Base-by-base conservation (phyloP, 2,113 vertebrate species). In the Tetrax tetrax region DNA sequence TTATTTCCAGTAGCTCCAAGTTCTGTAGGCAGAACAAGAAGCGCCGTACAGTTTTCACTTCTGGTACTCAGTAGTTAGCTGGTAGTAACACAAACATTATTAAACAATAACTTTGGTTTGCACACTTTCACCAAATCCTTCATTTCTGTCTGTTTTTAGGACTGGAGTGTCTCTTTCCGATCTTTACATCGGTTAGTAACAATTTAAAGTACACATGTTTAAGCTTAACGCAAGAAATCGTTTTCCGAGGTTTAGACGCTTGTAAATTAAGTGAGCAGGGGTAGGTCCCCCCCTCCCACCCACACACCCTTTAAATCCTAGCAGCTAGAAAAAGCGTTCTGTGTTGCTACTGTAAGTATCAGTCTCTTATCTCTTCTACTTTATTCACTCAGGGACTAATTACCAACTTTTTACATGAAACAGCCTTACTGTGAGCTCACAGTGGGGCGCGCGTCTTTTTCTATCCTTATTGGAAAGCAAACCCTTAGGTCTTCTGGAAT, bases 371-470 rank as follows among this genome's bases (percentile, higher is more conserved):
- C 98, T 98, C 96, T 98, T 98, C 98, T 97, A 97, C 98, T 98
- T 98, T 98, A 99, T 98, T 98, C 99, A 99, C 99, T 99, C 98
- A 97, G 99, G 99, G 99, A 99, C 98, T 99, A 99, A 99, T 99
- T 99, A 99, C 98, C 98, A 98, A 99, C 98, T 99, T 99, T 99
- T 98, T 97, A 98, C 98, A 98, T 98, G 98, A 99, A 98, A 98
- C 98, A 98, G 98, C 98, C 98, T 98, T 97, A 98, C 94, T 97
- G 89, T 97, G 88, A 97, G 98, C 95, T 98, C 97, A 95, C 97
- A 97, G 98, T 96, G 97, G 98, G 98, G 96, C 96, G 29, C 94
- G 90, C 98, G 97, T 98, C 88, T 95, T 95, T 97, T 85, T 93
- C 98, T 96, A 92, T 93, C 98, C 98, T 98, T 97, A 98, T 96